Evolutionary conservation across 2,888 invertebrate species (phyloP), one percentile per base, ranked within the genome.

Genomic region (Agrochola macilenta): DNA sequence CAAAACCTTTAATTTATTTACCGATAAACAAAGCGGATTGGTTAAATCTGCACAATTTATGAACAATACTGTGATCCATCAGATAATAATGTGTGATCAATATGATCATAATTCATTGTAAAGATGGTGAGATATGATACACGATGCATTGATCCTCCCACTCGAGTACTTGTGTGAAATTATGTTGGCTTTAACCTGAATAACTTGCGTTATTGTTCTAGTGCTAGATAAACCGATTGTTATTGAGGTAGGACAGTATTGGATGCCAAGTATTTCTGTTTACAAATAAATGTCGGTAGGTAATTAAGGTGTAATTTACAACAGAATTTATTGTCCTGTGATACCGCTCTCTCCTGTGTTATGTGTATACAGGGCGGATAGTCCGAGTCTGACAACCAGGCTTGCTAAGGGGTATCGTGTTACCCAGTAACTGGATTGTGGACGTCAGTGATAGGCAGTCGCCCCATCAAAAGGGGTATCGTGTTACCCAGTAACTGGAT

Each of bases 151-250:
- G 84, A 70, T 68, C 71, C 71, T 54, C 84, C 84, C 68, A 76
- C 81, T 23, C 20, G 8, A n/a, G 35, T 14, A 8, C 26, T 64
- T 58, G 49, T 54, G 17, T 57, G 57, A 79, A 74, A 43, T 71
- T 14, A 71, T 71, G 49, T 80, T 52, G 11, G 39, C 12, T 69
- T 69, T 70, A 83, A 66, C 82, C 74, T 82, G 54, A 74, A 82
- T 83, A 81, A 58, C 74, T 79, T 26, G 65, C 23, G 30, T 9
- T 82, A 78, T 78, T 83, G 71, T 79, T 64, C 30, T 52, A 69
- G 7, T 66, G n/a, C 9, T 63, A 49, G 57, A 39, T 23, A 35
- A 23, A 26, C 35, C n/a, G 11, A 57, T 35, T 64, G 76, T 69
- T 35, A n/a, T 57, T 63, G 68, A 57, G 79, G 79, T 64, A 82